A percentile compares a stretch with the other conserved stretches of the same genome.
Conservation (phyloP, 2,888 invertebrate genomes). For the Oscheius myriophilus region DNA sequence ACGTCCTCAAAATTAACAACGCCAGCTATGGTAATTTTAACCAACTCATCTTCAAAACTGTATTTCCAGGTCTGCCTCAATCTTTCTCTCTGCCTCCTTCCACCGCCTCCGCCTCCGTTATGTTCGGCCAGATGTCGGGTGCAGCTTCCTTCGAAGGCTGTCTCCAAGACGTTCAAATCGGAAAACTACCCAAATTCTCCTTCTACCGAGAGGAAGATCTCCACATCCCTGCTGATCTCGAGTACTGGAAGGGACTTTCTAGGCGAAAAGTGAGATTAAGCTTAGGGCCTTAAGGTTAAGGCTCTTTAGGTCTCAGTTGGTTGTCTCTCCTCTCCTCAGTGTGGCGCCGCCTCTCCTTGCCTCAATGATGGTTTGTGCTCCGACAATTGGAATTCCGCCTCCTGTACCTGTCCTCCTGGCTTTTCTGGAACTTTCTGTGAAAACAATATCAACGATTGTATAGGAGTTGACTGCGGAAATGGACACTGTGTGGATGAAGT, state of each 20-base stretch:
- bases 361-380: conserved; percentile 47
- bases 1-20: conserved; percentile 45
- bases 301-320: conserved; percentile 32
- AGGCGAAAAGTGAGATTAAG: conserved; percentile 29
- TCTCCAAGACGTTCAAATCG: conserved; percentile 40
- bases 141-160: conserved; percentile 43
- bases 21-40: conserved; percentile 40
- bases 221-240: conserved; percentile 30
- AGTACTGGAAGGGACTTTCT: conserved; percentile 31
- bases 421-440: conserved; percentile 61
- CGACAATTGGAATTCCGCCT: conserved; percentile 52
- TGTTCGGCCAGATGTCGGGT: conserved; percentile 18
- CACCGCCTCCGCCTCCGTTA: conserved; percentile 11
- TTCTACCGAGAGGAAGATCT: conserved; percentile 37
- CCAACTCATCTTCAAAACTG: neutral
- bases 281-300: neutral
- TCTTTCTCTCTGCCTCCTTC: conserved; percentile 25
- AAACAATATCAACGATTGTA: conserved; percentile 56
- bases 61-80: conserved; percentile 25
- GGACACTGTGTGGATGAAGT: conserved; percentile 53
- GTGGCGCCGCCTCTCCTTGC: conserved; percentile 48
- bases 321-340: conserved; percentile 50
- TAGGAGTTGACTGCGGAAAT: conserved; percentile 33
- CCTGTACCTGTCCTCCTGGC: conserved; percentile 44
- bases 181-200: conserved; percentile 38